Evolutionary conservation across 1,140 invertebrate genomes (phyloP), one percentile per base, ranked within the genome.

Genomic region (Teleopsis dalmanni): DNA sequence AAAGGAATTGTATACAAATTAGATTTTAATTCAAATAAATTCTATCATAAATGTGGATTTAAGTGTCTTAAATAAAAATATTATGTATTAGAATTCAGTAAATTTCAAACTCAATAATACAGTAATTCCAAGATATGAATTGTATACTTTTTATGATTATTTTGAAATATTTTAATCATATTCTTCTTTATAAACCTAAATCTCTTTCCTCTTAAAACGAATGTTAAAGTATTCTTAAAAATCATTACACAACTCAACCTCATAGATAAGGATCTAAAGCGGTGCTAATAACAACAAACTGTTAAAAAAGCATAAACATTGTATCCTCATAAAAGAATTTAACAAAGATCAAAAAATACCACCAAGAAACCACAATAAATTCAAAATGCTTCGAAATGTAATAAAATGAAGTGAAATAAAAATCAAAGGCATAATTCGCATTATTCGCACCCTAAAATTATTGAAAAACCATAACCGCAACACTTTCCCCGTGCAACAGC

Each of bases 381-480:
- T 43, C 31, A 43, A 43, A 40, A 42, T 34, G 35, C 44, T 33
- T 34, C 44, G 35, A 42, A 42, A 18, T 23, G 25, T 18, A 11
- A 37, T 18, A 16, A 27, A 16, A 48, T 14, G 25, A 47, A 25
- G 37, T 29, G 26, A 19, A 46, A 37, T 45, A 37, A 29, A 46
- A 50, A 50, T 27, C 26, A 46, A 50, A 50, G 37, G 40, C 26
- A 46, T 50, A 45, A 50, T 50, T 22, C 49, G 49, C 42, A 23
- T 51, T 51, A 51, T 51, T 44, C 27, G 35, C 49, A 51, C 43
- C 43, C 43, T 21, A 33, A 44, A 37, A 33, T 27, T 51, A 51
- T 51, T 51, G 49, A 51, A 51, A 51, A 47, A 33, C 37, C 49
- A 51, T 51, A 51, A 51, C 43, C 49, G 22, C 43, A 51, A 35